Evolutionary conservation across 2,888 invertebrate genomes (phyloP), one percentile per base, ranked within the genome.

Genomic region (Cactoblastis cactorum): DNA sequence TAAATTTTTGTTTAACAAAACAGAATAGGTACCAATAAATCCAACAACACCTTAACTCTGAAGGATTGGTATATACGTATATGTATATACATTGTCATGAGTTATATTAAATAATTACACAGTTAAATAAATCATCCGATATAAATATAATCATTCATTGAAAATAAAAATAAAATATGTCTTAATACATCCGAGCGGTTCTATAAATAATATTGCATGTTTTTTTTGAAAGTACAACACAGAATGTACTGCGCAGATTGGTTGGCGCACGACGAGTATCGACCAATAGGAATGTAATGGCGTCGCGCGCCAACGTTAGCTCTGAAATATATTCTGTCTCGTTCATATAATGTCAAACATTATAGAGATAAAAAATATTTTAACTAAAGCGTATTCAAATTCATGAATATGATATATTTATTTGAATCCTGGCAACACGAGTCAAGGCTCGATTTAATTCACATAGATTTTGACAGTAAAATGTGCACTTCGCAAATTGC

Each of bases 251-350:
- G 47, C 37, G 24, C 34, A 41, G n/a, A 22, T 3, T 1, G 28
- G 9, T 15, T 3, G 38, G 19, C 49, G 39, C 33, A 33, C 41
- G 49, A 14, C 22, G 12, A 9, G 19, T 33, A 17, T 41, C 41
- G 24, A 49, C 49, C 49, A 49, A 49, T 41, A 43, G 49, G 49
- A 49, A 49, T 49, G 49, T 43, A 49, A 19, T 38, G 28, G n/a
- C 11, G 41, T n/a, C 39, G 33, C 41, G 33, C 39, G 49, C 33
- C 39, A n/a, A n/a, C n/a, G n/a, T n/a, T n/a, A n/a, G n/a, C n/a
- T n/a, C n/a, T n/a, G n/a, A n/a, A n/a, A n/a, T n/a, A n/a, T n/a
- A n/a, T n/a, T n/a, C n/a, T n/a, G n/a, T n/a, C n/a, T n/a, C n/a
- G n/a, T n/a, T n/a, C n/a, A n/a, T n/a, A n/a, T n/a, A n/a, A n/a